phyloP scores from a whole-genome alignment of 2,113 vertebrate genomes.

The Stegostoma tigrinum region DNA sequence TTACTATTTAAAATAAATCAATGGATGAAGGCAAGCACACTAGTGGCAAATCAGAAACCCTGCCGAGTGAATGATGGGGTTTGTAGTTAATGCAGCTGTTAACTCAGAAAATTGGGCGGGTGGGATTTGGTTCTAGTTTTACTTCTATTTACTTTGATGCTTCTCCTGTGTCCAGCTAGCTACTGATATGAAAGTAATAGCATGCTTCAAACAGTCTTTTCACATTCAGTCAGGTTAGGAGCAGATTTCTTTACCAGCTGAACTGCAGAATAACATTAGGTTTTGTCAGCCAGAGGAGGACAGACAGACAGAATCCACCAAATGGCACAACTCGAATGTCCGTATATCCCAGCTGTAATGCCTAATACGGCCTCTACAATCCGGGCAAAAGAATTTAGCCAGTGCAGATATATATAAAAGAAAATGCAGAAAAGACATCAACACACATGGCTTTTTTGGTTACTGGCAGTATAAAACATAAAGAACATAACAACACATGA shows the following conservation, averaged over 20 bases:
- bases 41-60: neutral
- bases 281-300: neutral
- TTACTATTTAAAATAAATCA: constrained; percentile 3
- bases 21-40: neutral
- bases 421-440: neutral
- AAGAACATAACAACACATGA: neutral
- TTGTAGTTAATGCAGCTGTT: constrained; percentile 36
- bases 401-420: neutral
- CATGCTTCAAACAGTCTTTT: neutral
- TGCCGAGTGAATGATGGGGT: constrained; percentile 12
- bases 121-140: neutral
- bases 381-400: neutral
- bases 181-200: neutral
- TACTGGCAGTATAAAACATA: neutral
- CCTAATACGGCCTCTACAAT: neutral
- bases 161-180: neutral
- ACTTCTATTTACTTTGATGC: constrained; percentile 20
- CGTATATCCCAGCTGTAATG: neutral
- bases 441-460: neutral
- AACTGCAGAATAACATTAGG: neutral
- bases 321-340: neutral
- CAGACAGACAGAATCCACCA: neutral
- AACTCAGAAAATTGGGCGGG: constrained; percentile 6
- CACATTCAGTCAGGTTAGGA: neutral
- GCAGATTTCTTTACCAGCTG: neutral